Conservation (phyloP, 1,140 invertebrate genomes). For the Drosophila cardini region DNA sequence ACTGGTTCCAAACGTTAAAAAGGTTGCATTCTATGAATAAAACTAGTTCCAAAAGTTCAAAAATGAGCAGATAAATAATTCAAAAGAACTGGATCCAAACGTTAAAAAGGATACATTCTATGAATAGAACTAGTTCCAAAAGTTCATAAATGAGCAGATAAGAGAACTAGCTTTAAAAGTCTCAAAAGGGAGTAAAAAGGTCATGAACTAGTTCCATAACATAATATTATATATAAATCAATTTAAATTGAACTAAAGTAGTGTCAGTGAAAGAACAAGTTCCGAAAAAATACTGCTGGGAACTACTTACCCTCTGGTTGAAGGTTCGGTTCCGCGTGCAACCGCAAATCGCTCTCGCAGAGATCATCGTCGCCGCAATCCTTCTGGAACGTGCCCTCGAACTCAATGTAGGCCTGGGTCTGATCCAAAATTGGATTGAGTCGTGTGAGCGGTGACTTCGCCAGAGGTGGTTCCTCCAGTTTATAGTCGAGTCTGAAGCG, state of each 20-base stretch:
- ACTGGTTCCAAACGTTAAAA: not conserved
- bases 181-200: no score
- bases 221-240: no score
- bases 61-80: no score
- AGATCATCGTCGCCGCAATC: constrained; percentile 96
- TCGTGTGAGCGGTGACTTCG: constrained; percentile 90
- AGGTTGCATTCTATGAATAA: no score
- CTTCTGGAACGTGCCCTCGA: constrained; percentile 95
- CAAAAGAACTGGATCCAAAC: not conserved
- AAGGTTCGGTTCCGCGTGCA: constrained; percentile 89
- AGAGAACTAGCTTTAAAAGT: no score
- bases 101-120: no score
- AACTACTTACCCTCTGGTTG: constrained; percentile 80
- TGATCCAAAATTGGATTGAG: constrained; percentile 94
- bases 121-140: not conserved
- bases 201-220: no score
- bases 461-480: constrained; percentile 88
- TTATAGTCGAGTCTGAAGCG: constrained; percentile 94
- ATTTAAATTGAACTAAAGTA: no score
- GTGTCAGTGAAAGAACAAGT: not conserved
- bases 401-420: constrained; percentile 92
- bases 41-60: not conserved
- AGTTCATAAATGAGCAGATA: no score
- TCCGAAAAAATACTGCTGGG: not conserved
- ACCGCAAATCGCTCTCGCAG: constrained; percentile 93